A percentile compares a stretch with the other conserved stretches of the same genome.
Evolutionary conservation across 1,140 invertebrate genomes (phyloP).

Genomic region (Mactra quadrangularis): DNA sequence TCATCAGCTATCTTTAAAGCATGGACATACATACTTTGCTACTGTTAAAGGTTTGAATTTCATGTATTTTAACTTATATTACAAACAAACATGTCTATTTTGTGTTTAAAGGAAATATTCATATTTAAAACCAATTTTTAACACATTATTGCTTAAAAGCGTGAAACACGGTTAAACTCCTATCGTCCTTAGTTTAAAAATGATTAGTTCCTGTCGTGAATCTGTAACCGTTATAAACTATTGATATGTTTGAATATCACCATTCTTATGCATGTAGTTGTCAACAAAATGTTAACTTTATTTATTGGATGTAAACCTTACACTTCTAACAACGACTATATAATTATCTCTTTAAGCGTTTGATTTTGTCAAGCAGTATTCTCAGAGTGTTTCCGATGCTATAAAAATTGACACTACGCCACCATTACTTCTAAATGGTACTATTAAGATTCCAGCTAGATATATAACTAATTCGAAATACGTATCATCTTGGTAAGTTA

Average conservation of each 20-base stretch:
- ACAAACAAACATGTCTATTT: too few relatives aligned
- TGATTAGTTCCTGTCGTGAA: neutral
- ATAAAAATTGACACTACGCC: constrained; percentile 44
- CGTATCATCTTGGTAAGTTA: constrained; percentile 19
- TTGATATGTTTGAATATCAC: neutral
- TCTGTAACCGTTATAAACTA: neutral
- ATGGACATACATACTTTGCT: constrained; percentile 37
- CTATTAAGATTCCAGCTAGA: constrained; percentile 7
- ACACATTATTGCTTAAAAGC: too few relatives aligned
- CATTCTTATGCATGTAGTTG: neutral
- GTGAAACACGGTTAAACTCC: too few relatives aligned
- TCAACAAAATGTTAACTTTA: neutral
- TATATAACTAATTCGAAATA: neutral
- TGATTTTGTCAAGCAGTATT: constrained; percentile 11
- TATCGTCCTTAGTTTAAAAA: too few relatives aligned
- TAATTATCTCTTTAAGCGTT: constrained; percentile 10
- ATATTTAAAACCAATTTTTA: too few relatives aligned
- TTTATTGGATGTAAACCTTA: too few relatives aligned
- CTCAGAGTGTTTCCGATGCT: neutral
- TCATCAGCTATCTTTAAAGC: constrained; percentile 6
- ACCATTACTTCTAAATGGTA: neutral
- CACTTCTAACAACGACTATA: too few relatives aligned
- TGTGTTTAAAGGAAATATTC: too few relatives aligned
- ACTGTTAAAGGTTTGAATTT: constrained; percentile 36
- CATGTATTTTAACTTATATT: too few relatives aligned